These are phyloP conservation scores for Hyposmocoma kahamanoa DNA, from an alignment of 1,140 invertebrate genomes.

Conservation along the genomic window DNA sequence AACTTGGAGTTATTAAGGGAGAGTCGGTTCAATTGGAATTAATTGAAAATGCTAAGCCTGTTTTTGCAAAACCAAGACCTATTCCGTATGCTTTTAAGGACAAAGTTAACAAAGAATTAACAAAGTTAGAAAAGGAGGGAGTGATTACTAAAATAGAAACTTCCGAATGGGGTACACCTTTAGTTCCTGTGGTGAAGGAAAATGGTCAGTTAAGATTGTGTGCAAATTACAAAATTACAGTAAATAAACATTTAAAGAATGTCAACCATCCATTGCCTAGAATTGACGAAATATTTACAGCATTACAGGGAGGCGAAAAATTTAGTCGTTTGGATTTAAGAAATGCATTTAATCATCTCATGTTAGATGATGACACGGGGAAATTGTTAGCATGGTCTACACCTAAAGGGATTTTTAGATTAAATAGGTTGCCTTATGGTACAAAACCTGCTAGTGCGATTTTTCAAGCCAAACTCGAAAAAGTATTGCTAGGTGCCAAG, in stretches of 20 bases:
- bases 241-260: background rate
- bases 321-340: background rate
- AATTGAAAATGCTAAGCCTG: background rate
- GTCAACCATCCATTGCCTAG: background rate
- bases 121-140: background rate
- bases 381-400: background rate
- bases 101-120: background rate
- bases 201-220: background rate
- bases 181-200: background rate
- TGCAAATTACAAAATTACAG: background rate
- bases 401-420: background rate
- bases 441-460: background rate
- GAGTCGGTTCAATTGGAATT: background rate
- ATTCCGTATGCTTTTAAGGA: background rate
- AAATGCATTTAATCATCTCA: background rate
- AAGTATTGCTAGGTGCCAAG: background rate
- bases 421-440: background rate
- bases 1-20: background rate
- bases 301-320: background rate
- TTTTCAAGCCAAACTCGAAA: background rate
- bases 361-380: background rate
- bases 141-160: background rate
- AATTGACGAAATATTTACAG: background rate
- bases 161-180: background rate
- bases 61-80: background rate